Percentiles rank a stretch among this genome's conserved stretches.
Conservation (phyloP, 2,113 vertebrate genomes). For the Hippoglossus stenolepis region DNA sequence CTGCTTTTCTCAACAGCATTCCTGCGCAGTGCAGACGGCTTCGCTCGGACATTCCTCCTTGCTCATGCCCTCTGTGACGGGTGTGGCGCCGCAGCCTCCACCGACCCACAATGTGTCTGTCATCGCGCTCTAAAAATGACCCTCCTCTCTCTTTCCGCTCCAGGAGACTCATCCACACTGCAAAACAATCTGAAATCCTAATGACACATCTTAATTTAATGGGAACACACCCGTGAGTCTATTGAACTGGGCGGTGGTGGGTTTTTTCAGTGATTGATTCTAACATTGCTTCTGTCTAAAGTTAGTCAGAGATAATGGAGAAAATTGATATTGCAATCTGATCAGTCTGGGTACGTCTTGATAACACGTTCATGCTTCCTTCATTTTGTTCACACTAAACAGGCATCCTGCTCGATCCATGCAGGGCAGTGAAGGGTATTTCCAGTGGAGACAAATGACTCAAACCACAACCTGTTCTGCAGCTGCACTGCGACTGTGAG, state of each 20-base stretch:
- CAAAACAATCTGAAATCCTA: neutral
- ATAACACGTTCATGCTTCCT: no score
- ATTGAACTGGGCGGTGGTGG: no score
- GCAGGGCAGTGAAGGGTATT: neutral
- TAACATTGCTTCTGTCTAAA: no score
- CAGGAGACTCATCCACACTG: constrained; percentile 34
- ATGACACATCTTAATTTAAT: neutral
- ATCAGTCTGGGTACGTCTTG: no score
- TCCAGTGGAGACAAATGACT: neutral
- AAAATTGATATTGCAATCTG: no score
- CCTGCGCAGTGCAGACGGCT: constrained; percentile 6
- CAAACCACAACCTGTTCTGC: neutral
- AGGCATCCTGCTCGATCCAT: neutral
- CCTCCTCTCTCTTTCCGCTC: constrained; percentile 28
- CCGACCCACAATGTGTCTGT: constrained; percentile 57
- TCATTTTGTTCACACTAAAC: no score
- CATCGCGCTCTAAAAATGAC: constrained; percentile 54
- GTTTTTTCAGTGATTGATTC: no score
- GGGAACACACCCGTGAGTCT: no score
- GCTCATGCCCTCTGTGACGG: constrained; percentile 27
- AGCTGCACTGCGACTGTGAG: neutral
- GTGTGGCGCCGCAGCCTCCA: constrained; percentile 47
- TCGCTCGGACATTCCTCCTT: constrained; percentile 15
- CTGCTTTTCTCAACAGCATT: constrained; percentile 17
- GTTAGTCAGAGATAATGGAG: no score